Evolutionary conservation across 2,888 invertebrate genomes (phyloP).

Genomic region (Ptilodon capucinus): DNA sequence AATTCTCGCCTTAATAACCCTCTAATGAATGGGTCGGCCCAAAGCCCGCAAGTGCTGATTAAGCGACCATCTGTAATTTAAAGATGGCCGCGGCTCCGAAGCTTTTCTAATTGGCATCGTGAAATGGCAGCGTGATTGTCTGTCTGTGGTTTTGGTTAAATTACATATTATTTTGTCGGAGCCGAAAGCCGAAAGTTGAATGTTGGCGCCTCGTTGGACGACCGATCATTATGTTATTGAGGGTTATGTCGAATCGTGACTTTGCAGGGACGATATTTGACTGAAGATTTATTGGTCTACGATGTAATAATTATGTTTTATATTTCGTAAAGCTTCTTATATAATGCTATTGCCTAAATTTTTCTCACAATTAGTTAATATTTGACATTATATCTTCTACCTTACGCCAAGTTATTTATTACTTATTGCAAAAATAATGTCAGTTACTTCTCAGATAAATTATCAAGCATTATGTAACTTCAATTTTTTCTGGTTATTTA

Average conservation of each 20-base stretch:
- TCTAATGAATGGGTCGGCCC: conserved; percentile 40
- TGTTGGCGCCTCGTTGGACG: conserved; percentile 75
- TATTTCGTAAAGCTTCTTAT: too few relatives aligned
- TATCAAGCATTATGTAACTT: neutral
- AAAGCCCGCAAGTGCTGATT: conserved; percentile 36
- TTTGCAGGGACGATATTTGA: conserved; percentile 46
- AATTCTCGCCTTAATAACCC: conserved; percentile 43
- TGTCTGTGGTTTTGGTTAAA: conserved; percentile 59
- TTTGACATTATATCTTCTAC: too few relatives aligned
- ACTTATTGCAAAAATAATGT: too few relatives aligned
- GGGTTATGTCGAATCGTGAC: conserved; percentile 55
- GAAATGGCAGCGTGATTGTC: conserved; percentile 58
- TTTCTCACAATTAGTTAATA: too few relatives aligned
- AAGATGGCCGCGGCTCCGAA: conserved; percentile 27
- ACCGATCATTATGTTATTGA: conserved; percentile 66
- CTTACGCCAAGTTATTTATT: too few relatives aligned
- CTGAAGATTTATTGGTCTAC: conserved; percentile 16
- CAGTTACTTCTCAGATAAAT: neutral
- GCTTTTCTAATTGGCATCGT: conserved; percentile 38
- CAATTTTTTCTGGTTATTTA: neutral
- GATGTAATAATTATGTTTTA: neutral
- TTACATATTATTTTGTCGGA: conserved; percentile 66
- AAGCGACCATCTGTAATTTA: conserved; percentile 46
- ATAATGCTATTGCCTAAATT: too few relatives aligned
- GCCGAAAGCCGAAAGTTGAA: conserved; percentile 57